A percentile compares a stretch with the other conserved stretches of the same genome.
phyloP scores from a whole-genome alignment of 2,888 invertebrate genomes.

The Polydrusus pterygomalis region DNA sequence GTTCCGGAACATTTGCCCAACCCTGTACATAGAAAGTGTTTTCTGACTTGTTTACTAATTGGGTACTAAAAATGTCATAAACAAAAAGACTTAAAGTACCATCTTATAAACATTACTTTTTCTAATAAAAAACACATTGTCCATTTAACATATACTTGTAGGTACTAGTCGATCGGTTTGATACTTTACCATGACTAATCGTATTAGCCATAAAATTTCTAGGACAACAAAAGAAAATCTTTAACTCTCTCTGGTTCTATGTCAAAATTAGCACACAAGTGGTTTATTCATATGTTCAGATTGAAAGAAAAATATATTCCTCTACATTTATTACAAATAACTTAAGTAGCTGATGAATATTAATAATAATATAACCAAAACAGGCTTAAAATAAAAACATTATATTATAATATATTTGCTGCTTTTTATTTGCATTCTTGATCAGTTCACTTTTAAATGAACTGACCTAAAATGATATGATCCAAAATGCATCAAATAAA shows the following conservation, averaged over 20 bases:
- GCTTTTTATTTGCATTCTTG: too few relatives aligned
- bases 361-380: too few relatives aligned
- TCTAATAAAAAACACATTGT: slow-evolving; percentile 1
- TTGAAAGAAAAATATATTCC: not conserved
- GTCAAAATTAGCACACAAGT: slow-evolving; percentile 26
- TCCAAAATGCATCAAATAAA: too few relatives aligned
- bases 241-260: slow-evolving; percentile 23
- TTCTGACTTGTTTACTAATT: too few relatives aligned
- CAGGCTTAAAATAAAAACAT: not conserved
- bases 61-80: too few relatives aligned
- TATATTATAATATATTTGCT: too few relatives aligned
- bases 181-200: slow-evolving; percentile 10
- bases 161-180: not conserved
- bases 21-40: too few relatives aligned
- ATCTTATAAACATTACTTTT: not conserved
- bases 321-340: too few relatives aligned
- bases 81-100: too few relatives aligned
- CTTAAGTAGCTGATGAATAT: not conserved
- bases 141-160: not conserved
- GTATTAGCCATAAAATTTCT: slow-evolving; percentile 17
- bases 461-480: too few relatives aligned
- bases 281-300: not conserved
- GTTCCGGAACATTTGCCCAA: too few relatives aligned
- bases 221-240: slow-evolving; percentile 22
- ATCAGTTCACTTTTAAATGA: too few relatives aligned